Conservation (phyloP, 2,113 vertebrate genomes). For the Monarcha castaneiventris region DNA sequence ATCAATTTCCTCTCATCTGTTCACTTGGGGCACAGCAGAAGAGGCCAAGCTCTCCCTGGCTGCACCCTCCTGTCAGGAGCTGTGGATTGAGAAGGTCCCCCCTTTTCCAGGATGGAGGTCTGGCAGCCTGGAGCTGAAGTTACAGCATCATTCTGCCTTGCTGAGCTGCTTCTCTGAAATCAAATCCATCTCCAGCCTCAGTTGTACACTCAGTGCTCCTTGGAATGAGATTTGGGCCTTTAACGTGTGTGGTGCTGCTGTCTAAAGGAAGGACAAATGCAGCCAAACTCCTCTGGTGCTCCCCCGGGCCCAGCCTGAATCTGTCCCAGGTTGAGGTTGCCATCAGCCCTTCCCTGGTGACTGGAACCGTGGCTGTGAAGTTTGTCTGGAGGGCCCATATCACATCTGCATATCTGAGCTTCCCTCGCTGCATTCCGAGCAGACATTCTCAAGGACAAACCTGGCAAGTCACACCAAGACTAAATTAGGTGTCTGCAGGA, state of each 20-base stretch:
- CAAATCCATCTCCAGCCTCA: background rate
- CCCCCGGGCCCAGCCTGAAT: background rate
- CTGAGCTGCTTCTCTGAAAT: background rate
- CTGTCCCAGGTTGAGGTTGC: background rate
- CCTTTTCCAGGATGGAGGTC: background rate
- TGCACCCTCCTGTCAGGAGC: background rate
- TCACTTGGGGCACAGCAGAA: accelerated
- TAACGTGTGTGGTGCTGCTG: accelerated
- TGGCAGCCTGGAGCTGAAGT: background rate
- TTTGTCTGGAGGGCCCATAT: background rate
- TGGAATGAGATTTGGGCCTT: accelerated
- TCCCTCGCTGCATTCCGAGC: background rate
- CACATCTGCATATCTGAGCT: background rate
- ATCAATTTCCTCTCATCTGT: background rate
- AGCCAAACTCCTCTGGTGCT: background rate
- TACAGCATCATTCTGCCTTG: background rate
- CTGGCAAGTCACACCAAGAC: background rate
- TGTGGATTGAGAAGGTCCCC: background rate
- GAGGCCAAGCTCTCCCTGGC: background rate
- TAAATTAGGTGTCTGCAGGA: background rate
- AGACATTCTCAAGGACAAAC: background rate
- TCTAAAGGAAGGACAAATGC: background rate
- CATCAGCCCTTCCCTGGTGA: background rate
- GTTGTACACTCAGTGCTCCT: accelerated
- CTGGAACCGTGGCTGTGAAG: background rate